Percentiles rank a stretch among this genome's conserved stretches.
These are phyloP conservation scores for Xiphias gladius DNA, from an alignment of 2,113 vertebrate species.

Conservation along the genomic window DNA sequence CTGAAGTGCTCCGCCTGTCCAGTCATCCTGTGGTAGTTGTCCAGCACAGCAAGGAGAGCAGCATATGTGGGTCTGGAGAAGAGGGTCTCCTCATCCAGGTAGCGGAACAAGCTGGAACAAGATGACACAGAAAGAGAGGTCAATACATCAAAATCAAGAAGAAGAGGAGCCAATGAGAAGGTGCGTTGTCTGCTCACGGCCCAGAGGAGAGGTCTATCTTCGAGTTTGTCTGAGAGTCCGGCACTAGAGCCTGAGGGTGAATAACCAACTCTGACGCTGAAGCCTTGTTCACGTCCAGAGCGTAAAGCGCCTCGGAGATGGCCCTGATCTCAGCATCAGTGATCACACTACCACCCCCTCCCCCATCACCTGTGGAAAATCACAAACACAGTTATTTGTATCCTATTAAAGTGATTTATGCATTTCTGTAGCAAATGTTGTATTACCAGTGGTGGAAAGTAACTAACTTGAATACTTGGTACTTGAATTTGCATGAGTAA, in stretches of 20 bases:
- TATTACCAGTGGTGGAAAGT: background rate
- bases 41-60: conserved; percentile 88
- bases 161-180: background rate
- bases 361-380: conserved; percentile 27
- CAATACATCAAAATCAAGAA: background rate
- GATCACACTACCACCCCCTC: conserved; percentile 61
- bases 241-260: conserved; percentile 85
- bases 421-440: background rate
- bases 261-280: conserved; percentile 82
- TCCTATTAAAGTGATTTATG: background rate
- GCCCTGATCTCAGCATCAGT: conserved; percentile 85
- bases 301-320: conserved; percentile 89
- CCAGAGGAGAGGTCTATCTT: conserved; percentile 80
- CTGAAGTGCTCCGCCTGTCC: conserved; percentile 87
- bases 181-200: conserved; percentile 82
- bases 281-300: conserved; percentile 89
- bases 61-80: conserved; percentile 91
- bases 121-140: rapidly evolving
- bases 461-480: too few relatives aligned
- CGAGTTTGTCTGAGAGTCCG: conserved; percentile 72
- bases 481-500: too few relatives aligned
- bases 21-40: conserved; percentile 91
- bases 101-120: conserved; percentile 86
- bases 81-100: conserved; percentile 88
- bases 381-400: conserved; percentile 16